Evolutionary conservation across 2,113 vertebrate species (phyloP).

Genomic region (Pollachius pollachius): DNA sequence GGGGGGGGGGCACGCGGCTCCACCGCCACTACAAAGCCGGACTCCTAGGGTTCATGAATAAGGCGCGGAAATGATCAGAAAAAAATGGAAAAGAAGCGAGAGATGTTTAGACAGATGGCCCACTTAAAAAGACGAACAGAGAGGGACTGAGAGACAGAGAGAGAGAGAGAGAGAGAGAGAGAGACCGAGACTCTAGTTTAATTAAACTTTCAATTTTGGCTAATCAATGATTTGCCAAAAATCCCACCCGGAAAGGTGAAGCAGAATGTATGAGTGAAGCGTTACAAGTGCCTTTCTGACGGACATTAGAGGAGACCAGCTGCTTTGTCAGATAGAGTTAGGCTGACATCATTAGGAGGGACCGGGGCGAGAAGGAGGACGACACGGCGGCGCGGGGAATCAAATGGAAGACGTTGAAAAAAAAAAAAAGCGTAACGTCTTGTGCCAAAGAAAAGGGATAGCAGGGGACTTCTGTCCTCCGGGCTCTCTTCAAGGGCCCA

Average conservation of each 20-base stretch:
- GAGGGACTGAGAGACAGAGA: conserved; percentile 56
- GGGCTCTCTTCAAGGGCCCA: conserved; percentile 61
- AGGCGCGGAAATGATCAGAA: conserved; percentile 99
- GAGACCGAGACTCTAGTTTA: conserved; percentile 81
- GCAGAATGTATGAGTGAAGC: conserved; percentile 81
- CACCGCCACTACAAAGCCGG: conserved; percentile 97
- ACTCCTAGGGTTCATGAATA: conserved; percentile 99
- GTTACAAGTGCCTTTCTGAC: conserved; percentile 76
- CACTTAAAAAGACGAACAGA: conserved; percentile 96
- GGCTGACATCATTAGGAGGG: conserved; percentile 77
- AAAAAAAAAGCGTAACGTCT: conserved; percentile 66
- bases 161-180: conserved; percentile 65
- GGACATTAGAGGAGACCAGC: conserved; percentile 64
- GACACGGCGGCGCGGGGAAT: conserved; percentile 65
- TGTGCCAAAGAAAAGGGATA: conserved; percentile 88
- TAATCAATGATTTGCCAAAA: conserved; percentile 88
- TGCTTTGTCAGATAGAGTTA: conserved; percentile 77
- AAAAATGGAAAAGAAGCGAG: conserved; percentile 82
- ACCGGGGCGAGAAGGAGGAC: conserved; percentile 28
- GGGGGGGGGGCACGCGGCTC: conserved; percentile 84
- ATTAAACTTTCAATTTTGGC: conserved; percentile 96
- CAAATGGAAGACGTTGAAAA: conserved; percentile 90
- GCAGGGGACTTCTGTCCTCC: conserved; percentile 68
- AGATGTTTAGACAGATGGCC: conserved; percentile 99
- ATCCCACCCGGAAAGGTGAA: conserved; percentile 41